These are phyloP conservation scores for Gymnobelideus leadbeateri DNA, from an alignment of 2,113 vertebrate genomes.

Conservation along the genomic window DNA sequence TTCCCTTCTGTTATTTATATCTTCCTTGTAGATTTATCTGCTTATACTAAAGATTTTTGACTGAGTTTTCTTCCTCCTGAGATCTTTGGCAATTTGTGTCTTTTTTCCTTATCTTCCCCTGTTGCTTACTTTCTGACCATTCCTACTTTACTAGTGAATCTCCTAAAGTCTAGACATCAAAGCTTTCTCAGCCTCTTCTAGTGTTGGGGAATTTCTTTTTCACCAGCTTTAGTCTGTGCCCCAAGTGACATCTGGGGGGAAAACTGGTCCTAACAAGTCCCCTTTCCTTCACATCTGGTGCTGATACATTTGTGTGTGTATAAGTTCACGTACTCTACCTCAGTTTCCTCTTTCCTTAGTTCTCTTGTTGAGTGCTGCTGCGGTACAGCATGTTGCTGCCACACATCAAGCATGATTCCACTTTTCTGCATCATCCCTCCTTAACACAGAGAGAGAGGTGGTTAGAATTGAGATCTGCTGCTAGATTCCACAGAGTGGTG, in stretches of 20 bases:
- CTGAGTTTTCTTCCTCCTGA: background rate
- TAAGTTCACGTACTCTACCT: background rate
- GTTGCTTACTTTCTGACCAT: background rate
- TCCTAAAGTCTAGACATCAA: background rate
- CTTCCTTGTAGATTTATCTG: background rate
- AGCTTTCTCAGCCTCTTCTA: background rate
- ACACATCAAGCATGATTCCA: background rate
- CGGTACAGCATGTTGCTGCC: background rate
- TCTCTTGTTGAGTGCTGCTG: background rate
- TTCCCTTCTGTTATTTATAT: background rate
- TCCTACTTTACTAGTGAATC: background rate
- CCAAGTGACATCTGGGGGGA: background rate
- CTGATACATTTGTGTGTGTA: background rate
- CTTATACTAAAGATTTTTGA: background rate
- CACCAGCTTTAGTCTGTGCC: background rate
- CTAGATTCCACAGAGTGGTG: background rate
- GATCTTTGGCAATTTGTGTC: background rate
- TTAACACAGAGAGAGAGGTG: background rate
- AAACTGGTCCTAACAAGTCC: background rate
- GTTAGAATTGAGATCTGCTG: background rate
- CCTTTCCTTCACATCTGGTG: too few species aligned
- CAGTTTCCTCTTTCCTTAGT: background rate
- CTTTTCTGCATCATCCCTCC: background rate
- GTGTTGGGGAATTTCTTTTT: background rate
- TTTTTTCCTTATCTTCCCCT: background rate